Base-by-base conservation (phyloP, 2,797 vertebrate species). In the Zalophus californianus region DNA sequence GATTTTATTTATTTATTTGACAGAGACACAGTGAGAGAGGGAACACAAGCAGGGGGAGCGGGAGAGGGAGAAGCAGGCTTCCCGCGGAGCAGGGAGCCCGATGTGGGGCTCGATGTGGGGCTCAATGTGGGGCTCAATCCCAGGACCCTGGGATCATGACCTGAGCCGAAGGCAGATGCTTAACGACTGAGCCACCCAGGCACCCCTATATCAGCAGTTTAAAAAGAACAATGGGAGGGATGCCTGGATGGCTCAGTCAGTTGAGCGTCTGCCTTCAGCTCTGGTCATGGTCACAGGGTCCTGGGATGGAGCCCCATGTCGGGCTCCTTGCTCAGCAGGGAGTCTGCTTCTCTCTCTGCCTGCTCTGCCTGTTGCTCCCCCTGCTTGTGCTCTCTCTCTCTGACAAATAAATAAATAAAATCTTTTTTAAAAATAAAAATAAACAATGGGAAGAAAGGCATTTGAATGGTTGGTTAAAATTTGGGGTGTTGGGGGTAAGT, bases 391-490 rank as follows among this genome's bases (percentile, higher is more conserved):
- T 27, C 72, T 44, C 16, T 68, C 66, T 70, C 66, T 70, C 66
- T 70, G 18, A 38, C n/a, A 70, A 72, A 70, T 23, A 70, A n/a
- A 68, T 62, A 62, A 62, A 62, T 4, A 60, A 56, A 56, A 56
- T 56, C 54, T 56, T 62, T 62, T 38, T 38, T 38, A 38, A 2
- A 62, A 91, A 80, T 62, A 68, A 50, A 68, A 27, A 86, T 62
- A 83, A 93, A 91, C 62, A 83, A 1, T n/a, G 13, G 20, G 64
- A 58, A n/a, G 10, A 83, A 91, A 72, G 3, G 2, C 25, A 54
- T 90, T 97, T 88, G 77, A 90, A 75, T 13, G 84, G 21, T 60
- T 94, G 35, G 41, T 95, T 90, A 85, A 87, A 94, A 62, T 35
- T 64, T 80, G 72, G 72, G 72, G 44, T 15, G 9, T 68, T 68